A percentile compares a stretch with the other conserved stretches of the same genome.
Conservation (phyloP, 2,888 invertebrate species). For the Platerodrilus igneus region DNA sequence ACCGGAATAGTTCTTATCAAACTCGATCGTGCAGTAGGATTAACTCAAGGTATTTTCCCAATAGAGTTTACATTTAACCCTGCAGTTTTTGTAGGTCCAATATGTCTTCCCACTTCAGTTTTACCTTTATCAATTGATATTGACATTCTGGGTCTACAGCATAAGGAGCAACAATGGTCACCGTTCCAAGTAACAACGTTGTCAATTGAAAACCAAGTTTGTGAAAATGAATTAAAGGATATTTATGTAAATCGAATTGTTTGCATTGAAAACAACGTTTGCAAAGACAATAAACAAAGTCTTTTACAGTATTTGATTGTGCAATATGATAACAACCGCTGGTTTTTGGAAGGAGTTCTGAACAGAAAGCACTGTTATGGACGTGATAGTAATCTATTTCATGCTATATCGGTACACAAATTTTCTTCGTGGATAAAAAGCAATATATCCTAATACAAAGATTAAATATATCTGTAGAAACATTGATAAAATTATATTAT, state of each 20-base stretch:
- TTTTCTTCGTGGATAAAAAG: conserved; percentile 18
- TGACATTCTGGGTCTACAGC: conserved; percentile 6
- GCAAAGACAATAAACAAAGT: background rate
- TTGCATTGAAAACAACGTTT: conserved; percentile 8
- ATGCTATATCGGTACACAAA: conserved; percentile 13
- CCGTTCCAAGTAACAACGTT: background rate
- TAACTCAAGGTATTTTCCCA: background rate
- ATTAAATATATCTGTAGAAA: too few relatives aligned
- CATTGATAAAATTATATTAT: too few relatives aligned
- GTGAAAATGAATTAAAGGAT: background rate
- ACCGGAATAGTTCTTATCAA: conserved; percentile 12
- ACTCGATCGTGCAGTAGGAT: background rate
- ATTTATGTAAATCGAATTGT: conserved; percentile 6
- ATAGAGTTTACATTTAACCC: background rate
- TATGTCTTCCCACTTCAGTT: conserved; percentile 9
- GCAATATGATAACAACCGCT: background rate
- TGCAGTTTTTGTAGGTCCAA: conserved; percentile 6
- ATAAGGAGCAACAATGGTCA: background rate
- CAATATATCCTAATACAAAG: conserved; percentile 9
- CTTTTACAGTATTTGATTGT: conserved; percentile 6
- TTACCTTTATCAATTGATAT: conserved; percentile 4
- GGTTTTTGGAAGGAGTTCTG: conserved; percentile 14
- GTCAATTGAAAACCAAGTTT: conserved; percentile 5
- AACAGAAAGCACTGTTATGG: conserved; percentile 8
- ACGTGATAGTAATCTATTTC: background rate